phyloP scores from a whole-genome alignment of 2,113 vertebrate species.

The Parotia lawesii region DNA sequence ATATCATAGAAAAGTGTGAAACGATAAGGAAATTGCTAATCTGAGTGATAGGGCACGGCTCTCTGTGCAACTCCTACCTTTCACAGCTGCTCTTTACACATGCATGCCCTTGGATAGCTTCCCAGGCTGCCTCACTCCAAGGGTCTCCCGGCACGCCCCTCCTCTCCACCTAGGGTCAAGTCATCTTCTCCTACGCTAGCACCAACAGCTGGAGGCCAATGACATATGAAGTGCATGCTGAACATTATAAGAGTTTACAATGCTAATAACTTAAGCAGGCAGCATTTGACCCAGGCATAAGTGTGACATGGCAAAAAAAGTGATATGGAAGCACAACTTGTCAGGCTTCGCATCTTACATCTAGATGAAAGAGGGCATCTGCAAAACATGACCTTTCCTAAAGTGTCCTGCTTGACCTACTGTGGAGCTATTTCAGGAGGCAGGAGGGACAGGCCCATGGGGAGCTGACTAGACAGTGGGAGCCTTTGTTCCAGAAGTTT shows the following conservation, averaged over 20 bases:
- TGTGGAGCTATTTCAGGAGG: neutral
- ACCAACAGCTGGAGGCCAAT: constrained; percentile 50
- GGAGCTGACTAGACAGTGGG: neutral
- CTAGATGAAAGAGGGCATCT: constrained; percentile 1
- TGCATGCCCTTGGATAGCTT: constrained; percentile 24
- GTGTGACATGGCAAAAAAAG: constrained; percentile 29
- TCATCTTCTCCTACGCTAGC: neutral
- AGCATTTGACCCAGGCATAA: neutral
- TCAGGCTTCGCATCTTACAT: neutral
- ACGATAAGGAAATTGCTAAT: neutral
- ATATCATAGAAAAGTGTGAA: neutral
- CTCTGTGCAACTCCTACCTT: neutral
- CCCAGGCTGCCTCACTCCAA: constrained; percentile 13
- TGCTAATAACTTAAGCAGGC: constrained; percentile 53
- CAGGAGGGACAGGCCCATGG: neutral
- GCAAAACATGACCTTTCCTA: neutral
- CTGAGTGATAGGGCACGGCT: neutral
- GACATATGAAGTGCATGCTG: constrained; percentile 25
- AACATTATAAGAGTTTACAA: constrained; percentile 51
- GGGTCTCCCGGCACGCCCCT: neutral
- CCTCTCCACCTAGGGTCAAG: constrained; percentile 25
- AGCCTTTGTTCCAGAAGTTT: neutral
- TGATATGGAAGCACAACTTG: neutral
- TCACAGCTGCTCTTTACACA: constrained; percentile 2
- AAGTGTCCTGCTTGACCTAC: neutral